Evolutionary conservation across 1,140 invertebrate genomes (phyloP).

Genomic region (Myzus persicae): DNA sequence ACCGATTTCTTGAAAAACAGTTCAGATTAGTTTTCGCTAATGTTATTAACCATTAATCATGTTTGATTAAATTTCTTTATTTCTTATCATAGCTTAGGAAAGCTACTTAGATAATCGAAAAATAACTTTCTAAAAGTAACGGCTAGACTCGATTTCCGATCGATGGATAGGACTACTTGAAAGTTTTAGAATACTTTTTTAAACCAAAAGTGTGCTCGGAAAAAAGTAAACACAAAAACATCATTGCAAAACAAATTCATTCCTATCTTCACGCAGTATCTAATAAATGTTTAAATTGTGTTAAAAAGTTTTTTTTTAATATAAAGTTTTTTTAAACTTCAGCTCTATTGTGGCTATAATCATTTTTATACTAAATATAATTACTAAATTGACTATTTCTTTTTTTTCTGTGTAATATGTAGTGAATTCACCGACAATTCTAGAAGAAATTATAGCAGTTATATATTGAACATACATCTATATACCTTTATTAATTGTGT

Average conservation of each 20-base stretch:
- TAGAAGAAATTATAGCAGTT: not conserved
- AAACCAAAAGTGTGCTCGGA: not conserved
- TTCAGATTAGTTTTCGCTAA: not conserved
- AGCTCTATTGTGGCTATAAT: not conserved
- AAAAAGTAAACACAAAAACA: not conserved
- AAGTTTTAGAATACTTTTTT: not conserved
- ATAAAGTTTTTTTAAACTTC: not conserved
- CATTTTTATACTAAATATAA: not conserved
- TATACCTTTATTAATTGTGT: not conserved
- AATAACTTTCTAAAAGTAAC: not conserved
- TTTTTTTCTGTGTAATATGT: not conserved
- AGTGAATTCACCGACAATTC: not conserved
- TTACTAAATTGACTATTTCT: not conserved
- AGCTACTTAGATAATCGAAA: conserved; percentile 1
- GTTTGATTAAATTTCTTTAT: not conserved
- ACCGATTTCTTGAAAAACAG: not conserved
- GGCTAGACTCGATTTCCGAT: not conserved
- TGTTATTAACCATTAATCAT: not conserved
- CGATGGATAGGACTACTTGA: not conserved
- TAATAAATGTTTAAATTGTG: not conserved
- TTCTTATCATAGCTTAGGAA: not conserved
- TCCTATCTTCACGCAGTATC: not conserved
- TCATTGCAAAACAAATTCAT: not conserved
- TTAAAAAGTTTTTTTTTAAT: not conserved
- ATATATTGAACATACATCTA: not conserved